Evolutionary conservation across 1,140 invertebrate species (phyloP), one percentile per base, ranked within the genome.

Genomic region (Stegodyphus mimosarum): DNA sequence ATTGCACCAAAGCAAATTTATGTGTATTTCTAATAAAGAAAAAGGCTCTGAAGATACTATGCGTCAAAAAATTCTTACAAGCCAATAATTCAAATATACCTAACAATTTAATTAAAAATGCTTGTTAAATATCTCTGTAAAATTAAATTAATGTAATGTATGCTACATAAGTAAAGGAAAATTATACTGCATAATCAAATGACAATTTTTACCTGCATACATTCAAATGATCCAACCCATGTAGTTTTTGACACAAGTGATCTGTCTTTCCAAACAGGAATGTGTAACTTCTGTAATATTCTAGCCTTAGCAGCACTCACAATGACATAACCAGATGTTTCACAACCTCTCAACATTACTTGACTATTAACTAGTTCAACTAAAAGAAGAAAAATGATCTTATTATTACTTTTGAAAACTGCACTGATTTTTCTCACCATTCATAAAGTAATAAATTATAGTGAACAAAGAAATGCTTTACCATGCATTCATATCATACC

Each of bases 291-390:
- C 90, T 99, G 97, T 6, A 96, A 90, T 87, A 99, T 96, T 91
- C 98, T 95, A 0, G 98, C 96, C 89, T 98, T 97, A 1, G 98
- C 96, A 6, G 98, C 97, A 89, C 96, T 98, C 74, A 99, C 92
- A 70, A 99, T 97, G 13, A 99, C 96, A 91, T 99, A 99, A 17
- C 98, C 98, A 80, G 95, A 94, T 0, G 97, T 98, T 92, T 99
- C 98, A 89, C 96, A 97, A 49, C 98, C 98, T 91, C 97, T 98
- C 11, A 99, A 90, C 87, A 99, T 92, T 70, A 99, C 96, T 92
- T 99, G 98, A 85, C 96, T 97, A 91, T 99, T 99, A 50, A 99
- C 95, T 50, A 99, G 91, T 88, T 96, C 95, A 92, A 99, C 96
- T 97, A 90, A 63, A 92, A 33, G 33, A 33, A 33, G 33, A 88